Conservation (phyloP, 2,888 invertebrate genomes). For the Ornithoptera priamus region DNA sequence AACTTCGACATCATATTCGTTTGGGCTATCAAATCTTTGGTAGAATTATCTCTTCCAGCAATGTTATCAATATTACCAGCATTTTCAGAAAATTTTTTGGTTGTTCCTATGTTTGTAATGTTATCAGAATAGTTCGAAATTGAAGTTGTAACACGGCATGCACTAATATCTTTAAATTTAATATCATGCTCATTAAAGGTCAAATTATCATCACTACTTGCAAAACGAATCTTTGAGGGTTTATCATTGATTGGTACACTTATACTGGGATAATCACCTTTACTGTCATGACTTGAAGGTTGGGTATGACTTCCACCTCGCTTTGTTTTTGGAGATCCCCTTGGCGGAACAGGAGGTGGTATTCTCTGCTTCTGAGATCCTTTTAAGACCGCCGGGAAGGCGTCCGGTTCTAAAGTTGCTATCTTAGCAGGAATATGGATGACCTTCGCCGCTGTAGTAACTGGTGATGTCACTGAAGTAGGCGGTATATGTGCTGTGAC, state of each 20-base stretch:
- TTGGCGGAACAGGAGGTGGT: slow-evolving; percentile 93
- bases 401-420: slow-evolving; percentile 73
- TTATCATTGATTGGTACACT: slow-evolving; percentile 65
- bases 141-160: slow-evolving; percentile 64
- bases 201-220: slow-evolving; percentile 72
- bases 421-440: slow-evolving; percentile 56
- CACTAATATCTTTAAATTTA: slow-evolving; percentile 63
- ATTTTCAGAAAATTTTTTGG: slow-evolving; percentile 65
- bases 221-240: slow-evolving; percentile 63
- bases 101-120: slow-evolving; percentile 60
- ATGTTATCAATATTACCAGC: slow-evolving; percentile 66
- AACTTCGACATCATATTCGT: slow-evolving; percentile 74
- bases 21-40: slow-evolving; percentile 63
- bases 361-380: slow-evolving; percentile 87
- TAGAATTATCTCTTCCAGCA: slow-evolving; percentile 57
- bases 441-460: slow-evolving; percentile 63
- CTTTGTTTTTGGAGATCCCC: slow-evolving; percentile 87
- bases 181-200: slow-evolving; percentile 73
- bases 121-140: slow-evolving; percentile 64
- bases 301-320: slow-evolving; percentile 72
- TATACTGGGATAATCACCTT: slow-evolving; percentile 73
- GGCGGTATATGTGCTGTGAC: slow-evolving; percentile 77
- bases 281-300: slow-evolving; percentile 63
- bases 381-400: slow-evolving; percentile 88
- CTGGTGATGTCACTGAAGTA: slow-evolving; percentile 71